Evolutionary conservation across 2,888 invertebrate genomes (phyloP).

Genomic region (Galeopsomyia nigrocyanea): DNA sequence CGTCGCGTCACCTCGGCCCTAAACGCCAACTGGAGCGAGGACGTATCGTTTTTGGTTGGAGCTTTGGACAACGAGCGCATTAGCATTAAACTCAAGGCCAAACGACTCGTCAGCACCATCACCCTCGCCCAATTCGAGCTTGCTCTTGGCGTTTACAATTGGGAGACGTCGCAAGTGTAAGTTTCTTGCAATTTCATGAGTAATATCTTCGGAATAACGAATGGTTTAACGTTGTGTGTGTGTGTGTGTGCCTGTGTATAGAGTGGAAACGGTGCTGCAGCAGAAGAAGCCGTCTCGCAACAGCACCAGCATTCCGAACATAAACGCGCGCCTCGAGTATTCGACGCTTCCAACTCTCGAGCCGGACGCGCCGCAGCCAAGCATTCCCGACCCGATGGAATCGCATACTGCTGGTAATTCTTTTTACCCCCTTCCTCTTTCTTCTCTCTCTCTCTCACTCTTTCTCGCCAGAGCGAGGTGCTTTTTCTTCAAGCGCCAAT

Average conservation of each 20-base stretch:
- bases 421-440: slow-evolving; percentile 4
- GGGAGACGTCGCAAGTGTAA: slow-evolving; percentile 68
- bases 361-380: slow-evolving; percentile 63
- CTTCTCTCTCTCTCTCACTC: background rate
- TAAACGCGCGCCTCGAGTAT: slow-evolving; percentile 68
- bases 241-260: slow-evolving; percentile 46
- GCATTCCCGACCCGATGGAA: slow-evolving; percentile 53
- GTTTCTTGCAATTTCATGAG: slow-evolving; percentile 47
- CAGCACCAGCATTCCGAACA: slow-evolving; percentile 62
- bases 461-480: background rate
- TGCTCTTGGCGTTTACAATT: slow-evolving; percentile 68
- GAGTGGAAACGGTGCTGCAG: slow-evolving; percentile 67
- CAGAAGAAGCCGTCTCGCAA: slow-evolving; percentile 64
- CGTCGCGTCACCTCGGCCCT: slow-evolving; percentile 67
- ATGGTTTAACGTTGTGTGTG: background rate
- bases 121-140: slow-evolving; percentile 70
- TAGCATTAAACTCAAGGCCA: slow-evolving; percentile 70
- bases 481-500: too few species aligned
- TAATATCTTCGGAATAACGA: too few species aligned
- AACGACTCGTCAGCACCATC: slow-evolving; percentile 69
- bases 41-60: slow-evolving; percentile 70
- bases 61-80: slow-evolving; percentile 68
- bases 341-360: slow-evolving; percentile 67
- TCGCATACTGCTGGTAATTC: slow-evolving; percentile 58
- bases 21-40: slow-evolving; percentile 68